These are phyloP conservation scores for Sarcoramphus papa DNA, from an alignment of 2,797 vertebrate genomes.

Conservation along the genomic window DNA sequence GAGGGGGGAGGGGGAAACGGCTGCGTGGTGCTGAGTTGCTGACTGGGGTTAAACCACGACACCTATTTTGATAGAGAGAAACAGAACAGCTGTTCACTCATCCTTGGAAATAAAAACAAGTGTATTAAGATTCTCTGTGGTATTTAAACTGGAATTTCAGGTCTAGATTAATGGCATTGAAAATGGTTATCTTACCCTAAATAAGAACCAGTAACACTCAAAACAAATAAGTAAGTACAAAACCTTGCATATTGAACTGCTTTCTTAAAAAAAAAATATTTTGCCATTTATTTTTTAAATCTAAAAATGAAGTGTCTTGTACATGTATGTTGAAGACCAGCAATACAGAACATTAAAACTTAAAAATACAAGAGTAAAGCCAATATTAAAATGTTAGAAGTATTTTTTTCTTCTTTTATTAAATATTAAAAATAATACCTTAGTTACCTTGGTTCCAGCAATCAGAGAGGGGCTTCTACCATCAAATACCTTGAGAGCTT, in stretches of 20 bases:
- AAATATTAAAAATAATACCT: neutral
- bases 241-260: neutral
- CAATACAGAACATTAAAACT: neutral
- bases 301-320: neutral
- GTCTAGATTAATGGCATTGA: neutral
- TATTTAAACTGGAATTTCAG: neutral
- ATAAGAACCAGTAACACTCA: neutral
- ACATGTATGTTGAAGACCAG: neutral
- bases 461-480: neutral
- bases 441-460: neutral
- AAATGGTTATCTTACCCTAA: neutral
- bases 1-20: too few relatives aligned
- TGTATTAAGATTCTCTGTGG: neutral
- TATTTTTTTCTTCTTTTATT: neutral
- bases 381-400: neutral
- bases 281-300: neutral
- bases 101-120: neutral
- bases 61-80: neutral
- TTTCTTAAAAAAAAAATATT: neutral
- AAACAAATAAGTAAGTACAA: neutral
- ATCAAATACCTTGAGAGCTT: neutral
- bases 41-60: too few relatives aligned
- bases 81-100: neutral
- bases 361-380: neutral
- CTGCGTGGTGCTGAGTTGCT: too few relatives aligned